Evolutionary conservation across 2,113 vertebrate species (phyloP), one percentile per base, ranked within the genome.

Genomic region (Dascyllus trimaculatus): DNA sequence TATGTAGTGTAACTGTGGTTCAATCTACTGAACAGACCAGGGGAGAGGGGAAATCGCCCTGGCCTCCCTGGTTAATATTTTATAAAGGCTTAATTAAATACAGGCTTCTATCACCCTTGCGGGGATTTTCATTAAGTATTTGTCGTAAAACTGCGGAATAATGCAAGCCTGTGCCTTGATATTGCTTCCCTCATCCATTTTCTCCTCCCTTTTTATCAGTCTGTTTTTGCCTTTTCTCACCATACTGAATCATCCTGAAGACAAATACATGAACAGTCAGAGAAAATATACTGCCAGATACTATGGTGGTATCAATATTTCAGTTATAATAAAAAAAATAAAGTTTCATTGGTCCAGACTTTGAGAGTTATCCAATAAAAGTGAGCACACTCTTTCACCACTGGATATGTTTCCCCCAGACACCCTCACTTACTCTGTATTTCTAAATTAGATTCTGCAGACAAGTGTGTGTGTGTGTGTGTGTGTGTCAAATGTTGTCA

Each of bases 1-100:
- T 79, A 81, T 75, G 83, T 66, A 71, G 43, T 81, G 80, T 81
- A 89, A 89, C 79, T 85, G 72, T 86, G 82, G 83, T 88, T 89
- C 88, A 89, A 87, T 90, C 83, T 89, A 84, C 73, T 74, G 87
- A 92, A 89, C 80, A 94, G 86, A 86, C 85, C 69, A 75, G 76
- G 83, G 84, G 78, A 87, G 84, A 89, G 85, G 82, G 82, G 84
- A 81, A 79, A 89, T 91, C 84, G 73, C 89, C 87, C 84, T 73
- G 78, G 88, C 82, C 85, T 87, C 76, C 70, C 70, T 71, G 81
- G 73, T 95, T 94, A 94, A 95, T 95, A 93, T 93, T 94, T 94
- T 87, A 95, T 94, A 91, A 95, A 92, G 84, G 79, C 87, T 93
- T 94, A 95, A 95, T 94, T 95, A 95, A 95, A 95, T 92, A 93